Percentiles rank a stretch among this genome's conserved stretches.
phyloP scores from a whole-genome alignment of 1,140 invertebrate genomes.

The Anoplolepis gracilipes region DNA sequence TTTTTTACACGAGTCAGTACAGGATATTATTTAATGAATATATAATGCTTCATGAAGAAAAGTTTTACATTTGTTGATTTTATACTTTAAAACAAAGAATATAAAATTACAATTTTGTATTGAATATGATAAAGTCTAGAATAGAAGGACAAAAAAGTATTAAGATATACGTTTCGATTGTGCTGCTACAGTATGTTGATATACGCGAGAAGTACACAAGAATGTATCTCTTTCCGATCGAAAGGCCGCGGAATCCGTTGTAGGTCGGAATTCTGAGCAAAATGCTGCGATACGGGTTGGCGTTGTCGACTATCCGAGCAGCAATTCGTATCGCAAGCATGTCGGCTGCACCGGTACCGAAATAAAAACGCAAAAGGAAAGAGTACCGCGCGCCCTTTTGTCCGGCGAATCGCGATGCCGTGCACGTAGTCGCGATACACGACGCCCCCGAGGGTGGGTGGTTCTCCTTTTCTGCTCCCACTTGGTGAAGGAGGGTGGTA shows the following conservation, averaged over 20 bases:
- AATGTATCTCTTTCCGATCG: not conserved
- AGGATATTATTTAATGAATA: not conserved
- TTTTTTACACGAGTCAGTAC: not conserved
- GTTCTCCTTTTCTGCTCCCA: not conserved
- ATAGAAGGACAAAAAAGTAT: too few species aligned
- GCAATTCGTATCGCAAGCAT: slow-evolving; percentile 57
- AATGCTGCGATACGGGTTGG: not conserved
- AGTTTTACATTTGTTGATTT: too few species aligned
- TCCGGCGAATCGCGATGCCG: slow-evolving; percentile 48
- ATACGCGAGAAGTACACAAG: not conserved
- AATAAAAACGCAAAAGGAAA: slow-evolving; percentile 43
- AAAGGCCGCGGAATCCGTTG: not conserved
- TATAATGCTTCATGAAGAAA: too few species aligned
- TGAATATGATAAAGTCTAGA: too few species aligned
- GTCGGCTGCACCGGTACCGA: slow-evolving; percentile 39
- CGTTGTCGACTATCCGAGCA: slow-evolving; percentile 35
- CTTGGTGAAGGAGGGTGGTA: not conserved
- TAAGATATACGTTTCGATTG: not conserved
- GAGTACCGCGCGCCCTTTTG: slow-evolving; percentile 38
- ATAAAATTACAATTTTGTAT: too few species aligned
- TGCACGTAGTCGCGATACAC: slow-evolving; percentile 57
- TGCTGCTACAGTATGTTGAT: not conserved
- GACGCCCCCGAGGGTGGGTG: slow-evolving; percentile 24
- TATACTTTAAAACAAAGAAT: too few species aligned
- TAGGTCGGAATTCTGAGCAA: slow-evolving; percentile 17